These are phyloP conservation scores for Aphidoletes aphidimyza DNA, from an alignment of 2,888 invertebrate genomes.

Conservation along the genomic window DNA sequence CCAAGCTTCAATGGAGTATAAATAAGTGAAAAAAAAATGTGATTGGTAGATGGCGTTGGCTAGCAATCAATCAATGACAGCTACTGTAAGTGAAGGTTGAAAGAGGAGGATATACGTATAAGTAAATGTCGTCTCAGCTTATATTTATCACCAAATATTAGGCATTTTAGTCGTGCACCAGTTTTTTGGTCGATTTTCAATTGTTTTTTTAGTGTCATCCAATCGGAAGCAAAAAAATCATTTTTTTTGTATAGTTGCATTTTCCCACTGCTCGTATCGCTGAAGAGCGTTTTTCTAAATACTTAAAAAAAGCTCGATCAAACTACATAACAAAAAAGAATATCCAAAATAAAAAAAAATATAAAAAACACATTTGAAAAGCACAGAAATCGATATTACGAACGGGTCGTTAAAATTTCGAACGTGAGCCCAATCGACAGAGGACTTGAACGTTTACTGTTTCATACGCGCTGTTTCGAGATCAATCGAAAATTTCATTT, in stretches of 20 bases:
- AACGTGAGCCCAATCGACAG: background rate
- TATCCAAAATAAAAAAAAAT: background rate
- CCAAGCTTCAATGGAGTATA: too few species aligned
- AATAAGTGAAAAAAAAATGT: background rate
- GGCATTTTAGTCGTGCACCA: slow-evolving; percentile 12
- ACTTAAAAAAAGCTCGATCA: slow-evolving; percentile 39
- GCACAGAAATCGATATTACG: background rate
- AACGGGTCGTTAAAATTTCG: background rate
- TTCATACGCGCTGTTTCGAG: background rate
- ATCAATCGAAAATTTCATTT: background rate
- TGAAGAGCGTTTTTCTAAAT: slow-evolving; percentile 55
- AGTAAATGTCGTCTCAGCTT: slow-evolving; percentile 13
- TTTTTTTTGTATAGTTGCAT: slow-evolving; percentile 1
- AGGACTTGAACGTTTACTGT: background rate
- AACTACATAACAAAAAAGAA: background rate
- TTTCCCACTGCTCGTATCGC: background rate
- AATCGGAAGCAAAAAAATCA: background rate
- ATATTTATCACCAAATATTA: slow-evolving; percentile 24
- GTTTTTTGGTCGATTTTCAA: slow-evolving; percentile 8
- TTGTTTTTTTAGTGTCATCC: background rate
- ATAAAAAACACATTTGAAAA: background rate
- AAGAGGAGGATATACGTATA: slow-evolving; percentile 39
- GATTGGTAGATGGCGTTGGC: background rate
- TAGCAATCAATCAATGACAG: background rate
- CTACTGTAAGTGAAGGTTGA: background rate